These are phyloP conservation scores for Lethenteron reissneri DNA, from an alignment of 2,113 vertebrate species.

Conservation along the genomic window DNA sequence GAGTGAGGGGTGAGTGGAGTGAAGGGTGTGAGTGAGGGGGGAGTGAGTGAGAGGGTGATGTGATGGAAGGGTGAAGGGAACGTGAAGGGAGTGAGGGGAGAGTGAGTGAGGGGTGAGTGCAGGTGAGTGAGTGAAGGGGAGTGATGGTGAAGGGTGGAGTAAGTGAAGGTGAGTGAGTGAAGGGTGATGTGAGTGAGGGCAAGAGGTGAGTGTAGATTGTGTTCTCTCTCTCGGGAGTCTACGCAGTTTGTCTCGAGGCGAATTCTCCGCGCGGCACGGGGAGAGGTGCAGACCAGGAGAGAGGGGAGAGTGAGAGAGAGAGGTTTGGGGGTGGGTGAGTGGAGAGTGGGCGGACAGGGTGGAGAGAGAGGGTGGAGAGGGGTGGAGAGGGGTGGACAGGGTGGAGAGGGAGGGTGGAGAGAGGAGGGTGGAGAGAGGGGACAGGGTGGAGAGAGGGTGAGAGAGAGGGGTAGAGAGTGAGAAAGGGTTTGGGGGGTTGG, in stretches of 20 bases:
- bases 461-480: too few relatives aligned
- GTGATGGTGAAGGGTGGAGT: background rate
- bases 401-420: too few relatives aligned
- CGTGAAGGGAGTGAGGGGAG: slow-evolving; percentile 8
- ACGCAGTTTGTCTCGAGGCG: background rate
- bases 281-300: background rate
- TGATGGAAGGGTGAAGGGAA: slow-evolving; percentile 8
- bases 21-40: background rate
- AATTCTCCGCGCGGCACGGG: background rate
- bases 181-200: too few relatives aligned
- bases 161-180: too few relatives aligned
- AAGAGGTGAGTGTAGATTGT: slow-evolving; percentile 9
- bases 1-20: background rate
- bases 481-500: too few relatives aligned
- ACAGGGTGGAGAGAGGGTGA: too few relatives aligned
- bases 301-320: background rate
- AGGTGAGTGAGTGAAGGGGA: background rate
- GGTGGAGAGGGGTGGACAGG: too few relatives aligned
- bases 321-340: background rate
- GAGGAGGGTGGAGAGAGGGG: too few relatives aligned
- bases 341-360: background rate
- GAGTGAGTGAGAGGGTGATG: too few relatives aligned
- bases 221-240: slow-evolving; percentile 3
- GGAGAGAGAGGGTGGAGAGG: too few relatives aligned
- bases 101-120: background rate